Base-by-base conservation (phyloP, 2,113 vertebrate genomes). In the Nothoprocta pentlandii region DNA sequence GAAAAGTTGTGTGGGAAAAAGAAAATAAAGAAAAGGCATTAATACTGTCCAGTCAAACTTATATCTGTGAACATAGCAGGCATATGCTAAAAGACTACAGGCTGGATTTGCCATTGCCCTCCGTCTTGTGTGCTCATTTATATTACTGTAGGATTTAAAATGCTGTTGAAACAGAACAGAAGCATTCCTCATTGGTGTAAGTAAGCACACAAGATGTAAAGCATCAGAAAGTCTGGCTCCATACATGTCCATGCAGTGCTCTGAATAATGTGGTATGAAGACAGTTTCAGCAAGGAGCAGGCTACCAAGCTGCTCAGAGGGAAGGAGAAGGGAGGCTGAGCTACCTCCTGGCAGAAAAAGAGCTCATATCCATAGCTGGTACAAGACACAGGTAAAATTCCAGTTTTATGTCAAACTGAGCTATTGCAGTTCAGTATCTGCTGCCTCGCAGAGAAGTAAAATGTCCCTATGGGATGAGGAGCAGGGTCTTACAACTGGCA, bases 181-280 rank as follows among this genome's bases (percentile, higher is more conserved):
- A 67, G 3, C 15, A n/a, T 62, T 94, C 15, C 5, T 92, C 28
- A 2, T 26, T 63, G 32, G 9, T 54, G 21, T 64, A 88, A 67
- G 42, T 16, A 76, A 6, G 7, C 12, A 85, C 16, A 32, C 17
- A 42, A 83, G 54, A 74, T 16, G 10, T 32, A 85, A 77, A 94
- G 54, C 49, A 88, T 12, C 36, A 84, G 69, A 83, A 96, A 83
- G 36, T 26, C 49, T 58, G 53, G 20, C 53, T 94, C 69, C 63
- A 8, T 62, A 62, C 0, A 0, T 76, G 59, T 47, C 25, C 7
- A 17, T 53, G 14, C 39, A 79, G 28, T n/a, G 39, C 28, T 85
- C 22, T 1, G 3, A 79, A 76, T 76, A 47, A 42, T 8, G 17
- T 9, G 44, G 21, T 68, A 51, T 62, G 16, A 47, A 0, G 9